phyloP scores from a whole-genome alignment of 2,888 invertebrate genomes.

The Cepaea hortensis region DNA sequence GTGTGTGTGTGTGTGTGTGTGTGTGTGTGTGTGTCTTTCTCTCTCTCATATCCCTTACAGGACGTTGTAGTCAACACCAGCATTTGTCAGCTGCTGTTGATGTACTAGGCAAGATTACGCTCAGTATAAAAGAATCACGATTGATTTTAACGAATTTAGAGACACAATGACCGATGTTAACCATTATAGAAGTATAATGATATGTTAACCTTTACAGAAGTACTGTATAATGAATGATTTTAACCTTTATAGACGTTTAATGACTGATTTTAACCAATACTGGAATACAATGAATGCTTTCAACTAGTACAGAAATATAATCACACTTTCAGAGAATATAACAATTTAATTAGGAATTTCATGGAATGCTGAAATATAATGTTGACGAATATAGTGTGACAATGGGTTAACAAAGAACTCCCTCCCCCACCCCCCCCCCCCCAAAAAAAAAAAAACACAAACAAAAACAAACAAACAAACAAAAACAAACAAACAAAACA shows the following conservation, averaged over 20 bases:
- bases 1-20: background rate
- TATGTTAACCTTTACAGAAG: too few relatives aligned
- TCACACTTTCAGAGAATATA: background rate
- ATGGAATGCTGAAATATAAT: background rate
- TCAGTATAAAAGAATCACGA: background rate
- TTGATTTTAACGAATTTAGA: background rate
- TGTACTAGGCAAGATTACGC: too few relatives aligned
- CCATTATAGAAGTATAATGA: too few relatives aligned
- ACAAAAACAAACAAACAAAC: too few relatives aligned
- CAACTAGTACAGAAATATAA: background rate
- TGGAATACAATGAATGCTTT: too few relatives aligned
- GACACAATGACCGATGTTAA: background rate
- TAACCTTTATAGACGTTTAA: too few relatives aligned
- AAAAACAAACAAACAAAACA: too few relatives aligned
- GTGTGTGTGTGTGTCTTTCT: background rate
- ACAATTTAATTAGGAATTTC: background rate
- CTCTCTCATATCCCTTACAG: too few relatives aligned
- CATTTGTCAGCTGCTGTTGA: too few relatives aligned
- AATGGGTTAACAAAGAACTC: background rate
- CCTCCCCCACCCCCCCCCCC: background rate
- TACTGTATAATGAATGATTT: too few relatives aligned
- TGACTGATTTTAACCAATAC: too few relatives aligned
- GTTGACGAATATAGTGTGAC: background rate
- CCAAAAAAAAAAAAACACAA: background rate
- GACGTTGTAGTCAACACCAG: too few relatives aligned